Evolutionary conservation across 2,888 invertebrate species (phyloP), one percentile per base, ranked within the genome.

Genomic region (Drosophila barbarae): DNA sequence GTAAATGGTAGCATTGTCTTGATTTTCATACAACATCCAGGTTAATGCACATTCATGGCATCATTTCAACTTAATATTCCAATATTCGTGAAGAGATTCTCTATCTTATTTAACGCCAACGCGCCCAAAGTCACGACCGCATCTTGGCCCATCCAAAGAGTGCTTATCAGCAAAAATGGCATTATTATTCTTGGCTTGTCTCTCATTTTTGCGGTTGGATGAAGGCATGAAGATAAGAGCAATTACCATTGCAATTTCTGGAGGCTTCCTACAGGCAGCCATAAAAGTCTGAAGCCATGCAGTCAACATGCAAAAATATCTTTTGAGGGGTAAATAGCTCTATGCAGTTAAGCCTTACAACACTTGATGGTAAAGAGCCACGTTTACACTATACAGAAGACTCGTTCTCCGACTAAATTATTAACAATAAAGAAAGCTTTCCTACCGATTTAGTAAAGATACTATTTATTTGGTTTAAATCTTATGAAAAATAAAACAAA

Each of bases 201-300:
- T 61, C 34, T 23, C 38, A 28, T 15, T 60, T 60, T 60, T 39
- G 58, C 28, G 41, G 41, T 36, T 42, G 42, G 36, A 51, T 63
- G 52, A 36, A 39, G 39, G 28, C 54, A 46, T 35, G 18, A 21
- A 34, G 46, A 64, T 65, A 65, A 34, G 9, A 35, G 28, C 39
- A 63, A 61, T 61, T 61, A 61, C 58, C 58, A 58, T 58, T 58
- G 58, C 58, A 58, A 58, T 58, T 41, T 35, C 58, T 21, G 23
- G 13, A 46, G 46, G 46, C 30, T 30, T 30, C 30, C 46, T 13
- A 30, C 30, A 30, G 46, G 46, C 46, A 46, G 46, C 18, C 30
- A 30, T 46, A 30, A 30, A 54, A 35, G 34, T 49, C 49, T 30
- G n/a, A 42, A 42, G 30, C 35, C 50, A 54, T 26, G 50, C 49